Base-by-base conservation (phyloP, 2,797 vertebrate genomes). In the Poeciliopsis infans region DNA sequence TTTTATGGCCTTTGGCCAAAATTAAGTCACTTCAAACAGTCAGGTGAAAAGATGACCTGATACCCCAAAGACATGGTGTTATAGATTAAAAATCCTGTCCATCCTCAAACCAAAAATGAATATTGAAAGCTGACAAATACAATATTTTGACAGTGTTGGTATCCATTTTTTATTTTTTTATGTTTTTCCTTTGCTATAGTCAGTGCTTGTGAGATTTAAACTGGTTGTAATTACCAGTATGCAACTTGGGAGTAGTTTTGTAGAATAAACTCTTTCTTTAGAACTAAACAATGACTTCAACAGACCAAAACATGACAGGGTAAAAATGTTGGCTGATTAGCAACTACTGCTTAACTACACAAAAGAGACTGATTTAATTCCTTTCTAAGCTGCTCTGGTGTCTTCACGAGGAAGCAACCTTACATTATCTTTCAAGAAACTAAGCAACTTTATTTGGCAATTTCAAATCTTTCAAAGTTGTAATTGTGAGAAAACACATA, bases 241-340 rank as follows among this genome's bases (percentile, higher is more conserved):
- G 31, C 31, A 28, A 31, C 2, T 59, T 36, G 13, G n/a, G 7
- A 49, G 31, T 64, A 18, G 59, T 18, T 64, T 36, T 31, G n/a
- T 64, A 7, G 31, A 36, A 36, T 3, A 20, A 64, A 33, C 5
- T 43, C 41, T 25, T 81, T 61, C 25, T 28, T 28, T 70, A 11
- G 53, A 45, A 18, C 7, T 47, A 46, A 80, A 68, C 80, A 46
- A 36, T 66, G 31, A 79, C 64, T 59, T 66, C 16, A 71, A 36
- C 43, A 72, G 20, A 46, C 31, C 72, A 33, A 6, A 78, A 55
- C 28, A 33, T 41, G 57, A 64, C 36, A 75, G 71, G 84, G 72
- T 80, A 74, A 69, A 78, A 28, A 46, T 72, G 68, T 74, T 81
- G 79, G 82, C 87, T 89, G 87, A 88, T 76, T 85, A 41, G 89